These are phyloP conservation scores for Steinernema carpocapsae DNA, from an alignment of 2,888 invertebrate genomes.

Conservation along the genomic window DNA sequence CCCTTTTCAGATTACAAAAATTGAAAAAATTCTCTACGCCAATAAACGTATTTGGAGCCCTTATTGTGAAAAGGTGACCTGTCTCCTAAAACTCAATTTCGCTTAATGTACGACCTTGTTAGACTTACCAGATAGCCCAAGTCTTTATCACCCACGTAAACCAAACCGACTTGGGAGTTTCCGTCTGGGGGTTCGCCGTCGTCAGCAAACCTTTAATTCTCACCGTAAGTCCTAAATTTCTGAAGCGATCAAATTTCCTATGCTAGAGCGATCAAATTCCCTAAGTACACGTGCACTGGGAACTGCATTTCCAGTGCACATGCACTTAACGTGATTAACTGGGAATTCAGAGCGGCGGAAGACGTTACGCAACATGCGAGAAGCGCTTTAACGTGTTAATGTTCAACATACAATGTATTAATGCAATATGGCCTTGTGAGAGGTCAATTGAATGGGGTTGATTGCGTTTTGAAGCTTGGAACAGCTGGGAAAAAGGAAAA, in stretches of 20 bases:
- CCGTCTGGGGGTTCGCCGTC: slow-evolving; percentile 41
- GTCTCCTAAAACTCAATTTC: too few relatives aligned
- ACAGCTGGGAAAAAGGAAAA: too few relatives aligned
- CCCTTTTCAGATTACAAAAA: slow-evolving; percentile 39
- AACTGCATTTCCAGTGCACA: background rate
- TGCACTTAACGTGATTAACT: slow-evolving; percentile 22
- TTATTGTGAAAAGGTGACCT: slow-evolving; percentile 40
- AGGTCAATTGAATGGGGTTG: too few relatives aligned
- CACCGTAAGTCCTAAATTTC: slow-evolving; percentile 35
- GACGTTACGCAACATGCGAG: background rate
- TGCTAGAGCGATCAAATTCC: background rate
- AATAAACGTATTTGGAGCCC: slow-evolving; percentile 43
- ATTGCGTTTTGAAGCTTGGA: too few relatives aligned
- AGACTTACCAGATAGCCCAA: slow-evolving; percentile 38
- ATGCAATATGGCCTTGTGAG: background rate
- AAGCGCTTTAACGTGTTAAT: background rate
- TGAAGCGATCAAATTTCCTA: background rate
- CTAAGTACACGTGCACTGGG: background rate
- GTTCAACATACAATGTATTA: too few relatives aligned
- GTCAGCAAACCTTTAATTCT: slow-evolving; percentile 44
- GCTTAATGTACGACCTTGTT: too few relatives aligned
- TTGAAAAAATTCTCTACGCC: slow-evolving; percentile 41
- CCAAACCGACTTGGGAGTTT: slow-evolving; percentile 33
- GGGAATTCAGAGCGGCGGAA: background rate
- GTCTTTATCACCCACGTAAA: slow-evolving; percentile 40